A percentile compares a stretch with the other conserved stretches of the same genome.
These are phyloP conservation scores for Ectobius pallidus DNA, from an alignment of 2,888 invertebrate genomes.

Conservation along the genomic window DNA sequence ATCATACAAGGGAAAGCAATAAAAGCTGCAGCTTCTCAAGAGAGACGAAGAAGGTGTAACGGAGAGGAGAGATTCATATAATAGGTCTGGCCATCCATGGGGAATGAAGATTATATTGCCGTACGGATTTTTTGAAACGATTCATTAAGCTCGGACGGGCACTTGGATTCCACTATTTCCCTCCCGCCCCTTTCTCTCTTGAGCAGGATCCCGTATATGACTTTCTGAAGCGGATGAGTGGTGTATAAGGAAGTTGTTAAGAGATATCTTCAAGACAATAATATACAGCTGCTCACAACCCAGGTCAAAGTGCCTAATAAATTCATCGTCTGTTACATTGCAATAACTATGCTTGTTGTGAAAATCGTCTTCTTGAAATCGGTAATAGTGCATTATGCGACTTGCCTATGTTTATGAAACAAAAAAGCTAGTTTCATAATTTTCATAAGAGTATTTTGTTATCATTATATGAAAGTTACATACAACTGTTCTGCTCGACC, in stretches of 20 bases:
- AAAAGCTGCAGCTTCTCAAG: conserved; percentile 21
- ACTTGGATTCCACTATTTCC: conserved; percentile 17
- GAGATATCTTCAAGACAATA: no score
- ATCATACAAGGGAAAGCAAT: conserved; percentile 36
- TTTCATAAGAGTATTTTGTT: no score
- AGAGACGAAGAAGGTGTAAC: not conserved
- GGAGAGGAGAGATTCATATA: conserved; percentile 23
- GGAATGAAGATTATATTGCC: conserved; percentile 49
- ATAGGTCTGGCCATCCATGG: conserved; percentile 38
- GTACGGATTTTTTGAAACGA: conserved; percentile 52
- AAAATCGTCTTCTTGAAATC: no score
- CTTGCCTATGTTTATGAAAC: no score
- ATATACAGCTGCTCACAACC: no score
- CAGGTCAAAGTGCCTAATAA: no score
- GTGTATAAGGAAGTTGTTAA: not conserved
- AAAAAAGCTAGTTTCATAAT: no score
- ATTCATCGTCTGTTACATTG: no score
- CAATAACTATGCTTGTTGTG: no score
- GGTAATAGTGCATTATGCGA: no score
- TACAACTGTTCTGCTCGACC: no score
- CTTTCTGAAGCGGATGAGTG: conserved; percentile 4
- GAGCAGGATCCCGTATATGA: not conserved
- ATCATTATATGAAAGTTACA: no score
- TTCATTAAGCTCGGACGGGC: conserved; percentile 49
- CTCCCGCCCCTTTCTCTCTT: not conserved